Evolutionary conservation across 1,140 invertebrate genomes (phyloP).

Genomic region (Drosophila micromelanica): DNA sequence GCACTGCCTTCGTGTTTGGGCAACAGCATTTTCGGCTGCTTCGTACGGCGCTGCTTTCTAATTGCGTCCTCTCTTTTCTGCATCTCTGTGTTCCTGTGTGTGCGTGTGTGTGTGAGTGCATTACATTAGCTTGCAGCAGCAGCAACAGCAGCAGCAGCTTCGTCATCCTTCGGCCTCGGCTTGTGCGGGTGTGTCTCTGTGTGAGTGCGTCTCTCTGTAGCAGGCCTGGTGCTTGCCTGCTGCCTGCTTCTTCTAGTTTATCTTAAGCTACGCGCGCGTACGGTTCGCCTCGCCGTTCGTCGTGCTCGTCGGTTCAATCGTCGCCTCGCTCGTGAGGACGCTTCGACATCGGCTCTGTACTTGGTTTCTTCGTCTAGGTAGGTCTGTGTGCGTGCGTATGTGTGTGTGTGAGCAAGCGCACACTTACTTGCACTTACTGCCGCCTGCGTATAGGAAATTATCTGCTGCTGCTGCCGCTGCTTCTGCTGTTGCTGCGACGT

Average conservation of each 20-base stretch:
- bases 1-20: slow-evolving; percentile 53
- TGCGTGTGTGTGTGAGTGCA: slow-evolving; percentile 58
- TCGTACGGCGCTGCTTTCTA: slow-evolving; percentile 72
- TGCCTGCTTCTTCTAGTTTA: slow-evolving; percentile 83
- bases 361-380: slow-evolving; percentile 74
- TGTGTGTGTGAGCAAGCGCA: slow-evolving; percentile 70
- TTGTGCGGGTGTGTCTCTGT: slow-evolving; percentile 30
- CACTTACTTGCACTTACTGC: slow-evolving; percentile 80
- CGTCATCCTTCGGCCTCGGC: slow-evolving; percentile 52
- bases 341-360: slow-evolving; percentile 62
- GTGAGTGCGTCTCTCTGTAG: slow-evolving; percentile 40
- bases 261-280: slow-evolving; percentile 82
- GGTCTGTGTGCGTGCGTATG: slow-evolving; percentile 17
- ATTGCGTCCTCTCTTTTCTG: slow-evolving; percentile 63
- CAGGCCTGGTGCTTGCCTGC: slow-evolving; percentile 59
- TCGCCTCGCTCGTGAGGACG: slow-evolving; percentile 45
- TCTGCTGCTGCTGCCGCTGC: slow-evolving; percentile 64
- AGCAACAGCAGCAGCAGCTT: slow-evolving; percentile 51
- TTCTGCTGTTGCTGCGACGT: slow-evolving; percentile 58
- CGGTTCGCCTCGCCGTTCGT: slow-evolving; percentile 65
- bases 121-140: slow-evolving; percentile 68
- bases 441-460: slow-evolving; percentile 77
- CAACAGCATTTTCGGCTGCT: slow-evolving; percentile 60
- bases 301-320: slow-evolving; percentile 44
- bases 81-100: not conserved